A percentile compares a stretch with the other conserved stretches of the same genome.
These are phyloP conservation scores for Pandemis heparana DNA, from an alignment of 2,888 invertebrate genomes.

Conservation along the genomic window DNA sequence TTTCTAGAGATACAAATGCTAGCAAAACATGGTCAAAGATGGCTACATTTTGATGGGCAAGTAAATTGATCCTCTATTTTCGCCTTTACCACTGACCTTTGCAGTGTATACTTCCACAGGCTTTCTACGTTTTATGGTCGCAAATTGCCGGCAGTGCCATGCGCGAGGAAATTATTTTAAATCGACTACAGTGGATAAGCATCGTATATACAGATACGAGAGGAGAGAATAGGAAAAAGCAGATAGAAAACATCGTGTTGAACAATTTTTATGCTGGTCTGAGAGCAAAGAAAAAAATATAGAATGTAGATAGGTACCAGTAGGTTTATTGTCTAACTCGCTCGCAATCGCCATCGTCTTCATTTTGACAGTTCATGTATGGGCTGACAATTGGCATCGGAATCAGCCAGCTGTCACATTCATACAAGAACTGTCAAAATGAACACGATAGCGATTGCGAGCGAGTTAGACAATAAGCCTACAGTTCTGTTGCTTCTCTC, in stretches of 20 bases:
- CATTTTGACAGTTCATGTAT: no score
- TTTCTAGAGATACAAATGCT: background rate
- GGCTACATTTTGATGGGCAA: slow-evolving; percentile 4
- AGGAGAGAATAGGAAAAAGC: slow-evolving; percentile 7
- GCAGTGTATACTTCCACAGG: slow-evolving; percentile 3
- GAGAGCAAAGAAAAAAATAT: no score
- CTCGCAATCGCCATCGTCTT: no score
- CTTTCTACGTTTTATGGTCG: slow-evolving; percentile 47
- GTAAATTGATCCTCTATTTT: slow-evolving; percentile 26
- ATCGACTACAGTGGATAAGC: slow-evolving; percentile 51
- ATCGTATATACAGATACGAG: slow-evolving; percentile 50
- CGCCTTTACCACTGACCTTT: slow-evolving; percentile 40
- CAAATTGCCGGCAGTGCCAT: slow-evolving; percentile 47
- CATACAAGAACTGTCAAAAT: no score
- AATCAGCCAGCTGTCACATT: no score
- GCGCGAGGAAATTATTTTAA: slow-evolving; percentile 54
- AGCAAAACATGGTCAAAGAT: background rate
- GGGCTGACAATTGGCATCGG: no score
- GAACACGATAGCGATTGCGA: no score
- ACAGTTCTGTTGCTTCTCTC: no score
- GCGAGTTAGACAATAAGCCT: no score
- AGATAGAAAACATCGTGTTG: slow-evolving; percentile 2
- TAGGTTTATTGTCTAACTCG: no score
- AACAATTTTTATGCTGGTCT: background rate
- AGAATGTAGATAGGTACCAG: no score